phyloP scores from a whole-genome alignment of 1,140 invertebrate genomes.

The Anastrepha obliqua region DNA sequence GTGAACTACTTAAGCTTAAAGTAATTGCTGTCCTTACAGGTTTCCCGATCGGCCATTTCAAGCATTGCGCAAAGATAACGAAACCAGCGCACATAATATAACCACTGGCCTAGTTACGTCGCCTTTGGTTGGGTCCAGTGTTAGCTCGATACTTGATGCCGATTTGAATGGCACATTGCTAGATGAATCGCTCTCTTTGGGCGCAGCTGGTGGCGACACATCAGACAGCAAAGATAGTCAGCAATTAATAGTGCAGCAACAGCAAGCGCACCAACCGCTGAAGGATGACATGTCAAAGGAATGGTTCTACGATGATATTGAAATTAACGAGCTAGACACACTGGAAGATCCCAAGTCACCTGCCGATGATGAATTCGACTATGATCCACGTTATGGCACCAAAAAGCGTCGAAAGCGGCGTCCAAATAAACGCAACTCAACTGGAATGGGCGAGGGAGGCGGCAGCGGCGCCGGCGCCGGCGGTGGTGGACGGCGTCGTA shows the following conservation, averaged over 20 bases:
- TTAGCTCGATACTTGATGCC: slow-evolving; percentile 62
- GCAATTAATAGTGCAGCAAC: slow-evolving; percentile 65
- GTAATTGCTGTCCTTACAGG: slow-evolving; percentile 55
- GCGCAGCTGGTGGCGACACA: slow-evolving; percentile 71
- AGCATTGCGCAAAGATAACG: slow-evolving; percentile 71
- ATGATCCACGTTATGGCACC: slow-evolving; percentile 82
- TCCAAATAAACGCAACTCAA: slow-evolving; percentile 64
- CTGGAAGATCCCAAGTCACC: slow-evolving; percentile 94
- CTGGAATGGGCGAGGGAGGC: slow-evolving; percentile 57
- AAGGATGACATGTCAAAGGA: slow-evolving; percentile 77
- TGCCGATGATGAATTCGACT: slow-evolving; percentile 95
- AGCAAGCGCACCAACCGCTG: slow-evolving; percentile 59
- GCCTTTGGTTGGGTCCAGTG: slow-evolving; percentile 61
- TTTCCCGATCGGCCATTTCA: slow-evolving; percentile 72
- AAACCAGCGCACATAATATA: slow-evolving; percentile 60
- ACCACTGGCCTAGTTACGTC: slow-evolving; percentile 61
- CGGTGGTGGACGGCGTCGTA: slow-evolving; percentile 60
- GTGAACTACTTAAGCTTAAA: not conserved
- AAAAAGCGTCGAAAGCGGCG: slow-evolving; percentile 72
- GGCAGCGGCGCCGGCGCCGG: slow-evolving; percentile 55
- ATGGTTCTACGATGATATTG: slow-evolving; percentile 92
- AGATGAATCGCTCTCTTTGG: slow-evolving; percentile 71
- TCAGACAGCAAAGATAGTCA: slow-evolving; percentile 73
- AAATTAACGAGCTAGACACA: slow-evolving; percentile 92
- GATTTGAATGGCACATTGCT: slow-evolving; percentile 71